Evolutionary conservation across 1,140 invertebrate genomes (phyloP), one percentile per base, ranked within the genome.

Genomic region (Ips typographus): DNA sequence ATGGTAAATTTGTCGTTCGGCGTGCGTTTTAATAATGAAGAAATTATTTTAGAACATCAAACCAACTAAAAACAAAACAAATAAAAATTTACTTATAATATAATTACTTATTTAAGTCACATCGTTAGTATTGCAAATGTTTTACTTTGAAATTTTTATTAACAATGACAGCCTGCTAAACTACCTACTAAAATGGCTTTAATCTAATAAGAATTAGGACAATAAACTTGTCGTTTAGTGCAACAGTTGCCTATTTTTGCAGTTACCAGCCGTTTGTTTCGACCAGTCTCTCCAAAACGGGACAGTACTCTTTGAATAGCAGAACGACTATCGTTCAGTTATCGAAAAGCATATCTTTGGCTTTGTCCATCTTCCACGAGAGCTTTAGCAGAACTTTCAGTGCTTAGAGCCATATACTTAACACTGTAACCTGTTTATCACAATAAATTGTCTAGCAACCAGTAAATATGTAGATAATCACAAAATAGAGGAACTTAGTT

Each of bases 401-500:
- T n/a, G n/a, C n/a, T 47, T 47, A 47, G 4, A 47, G 44, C 4
- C 4, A 5, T n/a, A 47, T 47, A 47, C 4, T 47, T 47, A 47
- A 47, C 44, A 47, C n/a, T 47, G 22, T 47, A 47, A 47, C 44
- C n/a, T 47, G n/a, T 47, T n/a, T 47, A n/a, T 47, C 44, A 47
- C 44, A 47, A 47, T 47, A 47, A 47, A 47, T 47, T 47, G 44
- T n/a, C 44, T 47, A 47, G n/a, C 44, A 47, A 47, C 44, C 44
- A 47, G n/a, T 47, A 47, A 4, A 47, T 47, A 47, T 5, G 44
- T 47, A 47, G 22, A 22, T 22, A 22, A 22, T 22, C 22, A 22
- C 22, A 22, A 22, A 22, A 22, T 22, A 22, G 22, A 22, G 22
- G 22, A 22, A 22, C 22, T 22, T 22, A 22, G 22, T 22, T 22